A percentile compares a stretch with the other conserved stretches of the same genome.
These are phyloP conservation scores for Orthosia gothica DNA, from an alignment of 2,888 invertebrate genomes.

Conservation along the genomic window DNA sequence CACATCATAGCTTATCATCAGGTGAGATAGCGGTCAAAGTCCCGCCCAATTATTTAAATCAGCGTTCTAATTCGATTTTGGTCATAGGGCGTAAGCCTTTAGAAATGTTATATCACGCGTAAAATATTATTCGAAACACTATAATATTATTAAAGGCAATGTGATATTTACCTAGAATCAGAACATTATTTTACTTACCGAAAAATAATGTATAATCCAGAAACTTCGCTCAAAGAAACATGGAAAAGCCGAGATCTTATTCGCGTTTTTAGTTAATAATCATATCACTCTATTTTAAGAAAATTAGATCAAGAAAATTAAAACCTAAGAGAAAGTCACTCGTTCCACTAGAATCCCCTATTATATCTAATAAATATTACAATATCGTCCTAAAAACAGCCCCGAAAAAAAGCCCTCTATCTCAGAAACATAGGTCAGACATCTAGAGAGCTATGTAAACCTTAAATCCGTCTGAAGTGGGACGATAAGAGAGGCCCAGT, in stretches of 20 bases:
- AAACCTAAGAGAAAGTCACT: neutral
- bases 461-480: slow-evolving; percentile 46
- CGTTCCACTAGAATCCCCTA: no score
- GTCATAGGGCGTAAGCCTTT: neutral
- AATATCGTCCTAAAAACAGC: neutral
- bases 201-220: neutral
- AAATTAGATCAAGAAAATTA: neutral
- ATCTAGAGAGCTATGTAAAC: slow-evolving; percentile 25
- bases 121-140: neutral
- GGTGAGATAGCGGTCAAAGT: no score
- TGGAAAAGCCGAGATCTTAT: neutral
- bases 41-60: neutral
- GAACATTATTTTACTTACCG: no score
- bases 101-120: neutral
- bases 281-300: neutral
- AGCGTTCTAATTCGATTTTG: neutral
- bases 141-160: neutral
- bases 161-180: neutral
- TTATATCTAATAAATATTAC: slow-evolving; percentile 8
- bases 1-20: no score
- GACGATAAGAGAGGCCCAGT: slow-evolving; percentile 43
- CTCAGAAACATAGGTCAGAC: slow-evolving; percentile 30
- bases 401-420: slow-evolving; percentile 1
- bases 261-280: no score
- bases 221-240: neutral